Conservation (phyloP, 2,797 vertebrate species). For the Tapera naevia region DNA sequence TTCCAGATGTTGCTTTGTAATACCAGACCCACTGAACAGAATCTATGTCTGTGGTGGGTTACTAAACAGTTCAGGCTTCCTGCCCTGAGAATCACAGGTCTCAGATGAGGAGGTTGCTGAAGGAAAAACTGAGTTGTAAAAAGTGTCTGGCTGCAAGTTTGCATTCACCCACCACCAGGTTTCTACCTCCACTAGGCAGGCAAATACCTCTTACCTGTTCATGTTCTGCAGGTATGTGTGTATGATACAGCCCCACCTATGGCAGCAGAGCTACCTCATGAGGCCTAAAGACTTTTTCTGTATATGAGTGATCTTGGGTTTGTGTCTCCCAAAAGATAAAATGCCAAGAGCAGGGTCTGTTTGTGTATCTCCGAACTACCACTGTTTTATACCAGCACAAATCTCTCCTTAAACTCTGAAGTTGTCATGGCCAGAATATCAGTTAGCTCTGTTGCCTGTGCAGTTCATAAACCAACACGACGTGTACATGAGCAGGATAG, state of each 20-base stretch:
- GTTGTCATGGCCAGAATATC: neutral
- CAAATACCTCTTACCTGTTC: neutral
- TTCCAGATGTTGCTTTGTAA: neutral
- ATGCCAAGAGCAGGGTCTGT: neutral
- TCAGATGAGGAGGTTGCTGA: neutral
- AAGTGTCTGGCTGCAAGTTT: neutral
- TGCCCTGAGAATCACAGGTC: accelerated
- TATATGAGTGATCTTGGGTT: neutral
- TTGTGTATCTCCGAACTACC: neutral
- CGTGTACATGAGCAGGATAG: neutral
- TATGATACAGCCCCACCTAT: neutral
- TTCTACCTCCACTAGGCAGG: neutral
- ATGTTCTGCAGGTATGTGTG: neutral
- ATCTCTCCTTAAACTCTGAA: neutral
- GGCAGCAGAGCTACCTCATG: neutral
- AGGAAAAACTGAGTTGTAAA: neutral
- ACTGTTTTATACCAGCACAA: neutral
- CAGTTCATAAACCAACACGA: neutral
- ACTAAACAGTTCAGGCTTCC: neutral
- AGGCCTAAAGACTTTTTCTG: neutral
- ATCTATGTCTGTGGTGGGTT: neutral
- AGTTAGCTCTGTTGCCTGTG: too few species aligned
- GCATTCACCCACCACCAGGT: neutral
- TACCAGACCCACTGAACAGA: neutral
- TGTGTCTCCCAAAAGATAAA: neutral